Conservation (phyloP, 2,888 invertebrate genomes). For the Mesorhabditis sp. region DNA sequence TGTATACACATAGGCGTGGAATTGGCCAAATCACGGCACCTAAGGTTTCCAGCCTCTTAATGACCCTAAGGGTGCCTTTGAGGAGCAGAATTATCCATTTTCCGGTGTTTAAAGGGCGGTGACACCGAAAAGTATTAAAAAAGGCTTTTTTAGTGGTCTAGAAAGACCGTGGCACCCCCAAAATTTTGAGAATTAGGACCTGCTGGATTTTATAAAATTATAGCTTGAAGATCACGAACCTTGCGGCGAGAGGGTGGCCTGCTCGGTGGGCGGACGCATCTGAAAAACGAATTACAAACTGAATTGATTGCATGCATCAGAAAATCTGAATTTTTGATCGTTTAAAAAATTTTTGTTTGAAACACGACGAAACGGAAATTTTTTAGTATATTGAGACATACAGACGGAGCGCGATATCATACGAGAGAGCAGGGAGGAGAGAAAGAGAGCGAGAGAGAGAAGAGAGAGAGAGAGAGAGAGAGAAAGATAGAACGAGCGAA, state of each 20-base stretch:
- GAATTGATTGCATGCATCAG: background rate
- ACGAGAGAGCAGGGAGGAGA: slow-evolving; percentile 11
- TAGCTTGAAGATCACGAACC: background rate
- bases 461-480: slow-evolving; percentile 11
- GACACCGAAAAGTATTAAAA: too few relatives aligned
- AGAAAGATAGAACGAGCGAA: slow-evolving; percentile 8
- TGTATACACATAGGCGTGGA: too few relatives aligned
- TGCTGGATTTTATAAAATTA: too few relatives aligned
- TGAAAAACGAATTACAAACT: background rate
- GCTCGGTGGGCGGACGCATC: slow-evolving; percentile 4
- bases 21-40: too few relatives aligned
- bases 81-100: too few relatives aligned
- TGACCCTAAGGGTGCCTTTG: too few relatives aligned
- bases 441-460: slow-evolving; percentile 9
- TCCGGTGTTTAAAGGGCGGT: too few relatives aligned
- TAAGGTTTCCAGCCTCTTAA: too few relatives aligned
- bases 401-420: slow-evolving; percentile 7
- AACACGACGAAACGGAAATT: slow-evolving; percentile 8
- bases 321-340: background rate
- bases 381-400: slow-evolving; percentile 10
- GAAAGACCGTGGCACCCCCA: too few relatives aligned
- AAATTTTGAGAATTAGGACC: too few relatives aligned
- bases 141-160: too few relatives aligned
- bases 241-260: background rate
- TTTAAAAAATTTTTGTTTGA: slow-evolving; percentile 8